phyloP scores from a whole-genome alignment of 2,797 vertebrate species.

The Enoplosus armatus region DNA sequence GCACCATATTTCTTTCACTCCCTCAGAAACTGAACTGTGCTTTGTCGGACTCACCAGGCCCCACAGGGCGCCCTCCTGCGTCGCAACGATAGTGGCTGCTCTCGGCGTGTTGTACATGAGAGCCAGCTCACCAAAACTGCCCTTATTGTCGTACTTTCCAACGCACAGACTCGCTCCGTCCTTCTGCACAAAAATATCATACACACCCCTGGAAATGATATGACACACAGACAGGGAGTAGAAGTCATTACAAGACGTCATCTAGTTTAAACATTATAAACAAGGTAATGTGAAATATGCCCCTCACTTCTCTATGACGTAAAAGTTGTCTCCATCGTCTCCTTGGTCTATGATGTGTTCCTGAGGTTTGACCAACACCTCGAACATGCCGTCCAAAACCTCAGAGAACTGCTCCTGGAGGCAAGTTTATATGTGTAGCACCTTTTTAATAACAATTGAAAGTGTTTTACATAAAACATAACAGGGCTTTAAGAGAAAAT shows the following conservation, averaged over 20 bases:
- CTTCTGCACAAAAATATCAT: constrained; percentile 92
- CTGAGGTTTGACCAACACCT: constrained; percentile 90
- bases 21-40: neutral
- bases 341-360: constrained; percentile 97
- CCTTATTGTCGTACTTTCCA: constrained; percentile 93
- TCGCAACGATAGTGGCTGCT: constrained; percentile 93
- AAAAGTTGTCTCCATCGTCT: constrained; percentile 97
- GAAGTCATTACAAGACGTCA: neutral
- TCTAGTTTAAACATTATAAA: neutral
- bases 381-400: constrained; percentile 97
- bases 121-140: constrained; percentile 96
- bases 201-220: constrained; percentile 87
- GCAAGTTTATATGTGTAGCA: neutral
- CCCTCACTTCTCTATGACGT: constrained; percentile 91
- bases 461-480: neutral
- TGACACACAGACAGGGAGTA: neutral
- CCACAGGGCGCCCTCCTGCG: constrained; percentile 93
- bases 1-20: neutral
- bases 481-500: neutral
- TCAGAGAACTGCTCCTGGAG: constrained; percentile 94
- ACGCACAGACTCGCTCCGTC: constrained; percentile 87
- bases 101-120: constrained; percentile 98
- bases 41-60: constrained; percentile 89
- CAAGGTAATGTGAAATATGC: neutral
- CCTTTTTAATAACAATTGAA: neutral